Conservation (phyloP, 2,888 invertebrate species). For the Lamellibrachia columna region DNA sequence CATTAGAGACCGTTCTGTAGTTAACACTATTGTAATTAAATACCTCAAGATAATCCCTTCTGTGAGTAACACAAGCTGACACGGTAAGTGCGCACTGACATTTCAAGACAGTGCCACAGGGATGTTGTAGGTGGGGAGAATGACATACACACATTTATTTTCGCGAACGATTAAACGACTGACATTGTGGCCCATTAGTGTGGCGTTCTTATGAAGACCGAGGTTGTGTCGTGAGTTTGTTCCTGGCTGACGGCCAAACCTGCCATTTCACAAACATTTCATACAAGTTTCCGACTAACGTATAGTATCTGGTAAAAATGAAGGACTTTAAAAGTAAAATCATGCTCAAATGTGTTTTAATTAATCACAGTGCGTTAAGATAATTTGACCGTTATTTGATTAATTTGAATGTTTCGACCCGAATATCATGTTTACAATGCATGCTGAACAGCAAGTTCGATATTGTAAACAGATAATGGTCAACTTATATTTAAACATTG, state of each 20-base stretch:
- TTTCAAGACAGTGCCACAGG: not conserved
- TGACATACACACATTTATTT: not conserved
- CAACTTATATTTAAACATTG: too few relatives aligned
- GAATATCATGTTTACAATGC: too few relatives aligned
- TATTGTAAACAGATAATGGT: too few relatives aligned
- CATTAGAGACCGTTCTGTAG: not conserved
- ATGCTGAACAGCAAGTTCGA: too few relatives aligned
- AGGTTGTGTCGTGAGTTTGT: not conserved
- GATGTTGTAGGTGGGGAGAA: not conserved
- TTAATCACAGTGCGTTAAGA: too few relatives aligned
- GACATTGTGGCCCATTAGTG: not conserved
- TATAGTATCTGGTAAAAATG: not conserved
- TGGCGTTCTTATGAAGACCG: not conserved
- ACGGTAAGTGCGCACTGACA: not conserved
- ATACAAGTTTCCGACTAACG: not conserved
- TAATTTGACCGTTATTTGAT: too few relatives aligned
- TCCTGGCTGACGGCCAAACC: not conserved
- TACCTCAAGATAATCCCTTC: not conserved
- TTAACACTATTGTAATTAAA: not conserved
- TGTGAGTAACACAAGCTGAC: not conserved
- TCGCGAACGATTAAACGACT: not conserved
- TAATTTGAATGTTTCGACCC: too few relatives aligned
- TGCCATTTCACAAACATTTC: not conserved
- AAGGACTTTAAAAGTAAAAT: too few relatives aligned
- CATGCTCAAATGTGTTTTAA: too few relatives aligned